phyloP scores from a whole-genome alignment of 1,140 invertebrate genomes.

The Gryon sp. region DNA sequence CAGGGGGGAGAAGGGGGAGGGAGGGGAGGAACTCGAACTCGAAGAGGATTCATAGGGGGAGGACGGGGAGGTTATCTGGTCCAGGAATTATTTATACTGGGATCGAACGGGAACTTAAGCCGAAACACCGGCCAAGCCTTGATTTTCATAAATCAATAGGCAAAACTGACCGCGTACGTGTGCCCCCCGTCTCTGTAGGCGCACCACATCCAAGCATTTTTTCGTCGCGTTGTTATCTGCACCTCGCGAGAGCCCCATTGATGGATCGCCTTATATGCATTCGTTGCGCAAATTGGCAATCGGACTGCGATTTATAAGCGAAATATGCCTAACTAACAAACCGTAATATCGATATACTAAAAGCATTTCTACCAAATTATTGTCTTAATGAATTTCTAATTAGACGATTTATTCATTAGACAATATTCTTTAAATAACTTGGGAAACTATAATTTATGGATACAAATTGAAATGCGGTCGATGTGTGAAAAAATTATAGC shows the following conservation, averaged over 20 bases:
- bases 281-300: constrained; percentile 59
- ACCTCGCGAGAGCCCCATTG: constrained; percentile 56
- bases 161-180: constrained; percentile 51
- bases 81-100: constrained; percentile 69
- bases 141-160: constrained; percentile 73
- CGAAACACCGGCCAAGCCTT: constrained; percentile 68
- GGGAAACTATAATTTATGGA: too few species aligned
- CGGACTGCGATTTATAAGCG: constrained; percentile 51
- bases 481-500: too few species aligned
- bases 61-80: constrained; percentile 56
- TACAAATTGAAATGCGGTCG: too few species aligned
- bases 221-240: constrained; percentile 62
- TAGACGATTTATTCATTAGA: too few species aligned
- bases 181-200: constrained; percentile 27
- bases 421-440: too few species aligned
- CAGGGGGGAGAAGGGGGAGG: constrained; percentile 27
- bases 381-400: constrained; percentile 13
- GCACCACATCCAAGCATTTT: constrained; percentile 44
- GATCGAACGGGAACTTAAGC: constrained; percentile 63
- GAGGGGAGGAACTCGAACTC: constrained; percentile 13
- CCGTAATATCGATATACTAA: constrained; percentile 3
- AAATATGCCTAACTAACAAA: constrained; percentile 20
- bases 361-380: neutral
- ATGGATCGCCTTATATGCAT: constrained; percentile 60
- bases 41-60: constrained; percentile 35